Evolutionary conservation across 1,140 invertebrate genomes (phyloP), one percentile per base, ranked within the genome.

Genomic region (Zaprionus africanus): DNA sequence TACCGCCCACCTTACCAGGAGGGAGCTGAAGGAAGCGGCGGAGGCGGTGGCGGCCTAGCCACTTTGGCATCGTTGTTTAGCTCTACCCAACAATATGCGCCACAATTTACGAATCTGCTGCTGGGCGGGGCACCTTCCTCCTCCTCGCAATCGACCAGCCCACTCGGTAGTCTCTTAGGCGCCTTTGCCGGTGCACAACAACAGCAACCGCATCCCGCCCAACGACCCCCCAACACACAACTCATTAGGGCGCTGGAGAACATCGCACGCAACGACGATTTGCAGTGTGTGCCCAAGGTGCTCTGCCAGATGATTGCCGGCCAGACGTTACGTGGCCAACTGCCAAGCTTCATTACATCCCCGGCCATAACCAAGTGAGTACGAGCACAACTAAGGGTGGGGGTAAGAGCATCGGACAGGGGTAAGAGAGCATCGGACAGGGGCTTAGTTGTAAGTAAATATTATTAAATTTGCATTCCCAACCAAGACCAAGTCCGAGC

Each of bases 211-310:
- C 59, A 34, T 28, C 51, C 22, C n/a, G 43, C 53, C 22, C 38
- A 36, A 15, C 66, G 91, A 34, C 92, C 92, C 11, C 75, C 86
- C 62, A 92, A 86, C 78, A 87, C 82, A 78, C 92, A 92, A 80
- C 91, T 93, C 79, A 93, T 93, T 60, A 93, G 94, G 68, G 96
- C 95, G 31, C 91, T 97, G 67, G 94, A 94, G 62, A 96, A 96
- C 49, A 96, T 97, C 74, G 95, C 96, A 60, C 93, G 94, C 79
- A 95, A 96, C 92, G 96, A 97, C 87, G 96, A 97, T 91, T 93
- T 95, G 59, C 94, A 96, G 79, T 97, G 96, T 87, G 95, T 97
- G 54, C 95, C 96, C 4, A 94, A 96, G 91, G 93, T 97, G 72
- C 93, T 97, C 51, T 97, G 96, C 82, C 96, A 97, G 92, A 94